Percentiles rank a stretch among this genome's conserved stretches.
These are phyloP conservation scores for Parauchenoglanis punctatus DNA, from an alignment of 2,797 vertebrate species.

Conservation along the genomic window DNA sequence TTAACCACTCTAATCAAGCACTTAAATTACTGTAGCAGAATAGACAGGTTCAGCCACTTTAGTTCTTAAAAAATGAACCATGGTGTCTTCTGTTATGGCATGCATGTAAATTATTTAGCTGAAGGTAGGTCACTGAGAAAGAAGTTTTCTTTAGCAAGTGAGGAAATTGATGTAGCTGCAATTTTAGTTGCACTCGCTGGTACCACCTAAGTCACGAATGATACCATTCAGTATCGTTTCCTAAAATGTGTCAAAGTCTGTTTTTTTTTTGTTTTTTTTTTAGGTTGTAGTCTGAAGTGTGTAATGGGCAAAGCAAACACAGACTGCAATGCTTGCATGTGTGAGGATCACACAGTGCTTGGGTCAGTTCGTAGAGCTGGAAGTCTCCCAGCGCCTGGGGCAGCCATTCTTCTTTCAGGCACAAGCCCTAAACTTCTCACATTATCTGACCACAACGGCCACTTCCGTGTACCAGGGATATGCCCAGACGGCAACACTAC, in stretches of 20 bases:
- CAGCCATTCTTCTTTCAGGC: conserved; percentile 74
- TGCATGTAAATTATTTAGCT: not conserved
- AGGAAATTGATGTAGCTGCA: not conserved
- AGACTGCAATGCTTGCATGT: conserved; percentile 88
- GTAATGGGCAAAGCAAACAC: conserved; percentile 84
- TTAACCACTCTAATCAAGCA: not conserved
- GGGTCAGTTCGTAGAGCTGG: conserved; percentile 83
- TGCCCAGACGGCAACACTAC: conserved; percentile 88
- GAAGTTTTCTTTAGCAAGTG: not conserved
- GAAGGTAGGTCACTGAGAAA: not conserved
- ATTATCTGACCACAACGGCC: conserved; percentile 81
- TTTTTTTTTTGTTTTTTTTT: not conserved
- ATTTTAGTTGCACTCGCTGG: not conserved
- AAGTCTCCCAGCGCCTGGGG: conserved; percentile 76
- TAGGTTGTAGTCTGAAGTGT: conserved; percentile 87
- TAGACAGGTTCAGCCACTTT: not conserved
- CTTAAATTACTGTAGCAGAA: not conserved
- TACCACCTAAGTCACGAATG: not conserved
- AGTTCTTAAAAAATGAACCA: not conserved
- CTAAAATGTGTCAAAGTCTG: no score
- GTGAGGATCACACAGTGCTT: conserved; percentile 79
- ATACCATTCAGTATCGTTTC: not conserved
- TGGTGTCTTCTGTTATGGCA: not conserved
- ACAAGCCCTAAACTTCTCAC: conserved; percentile 81
- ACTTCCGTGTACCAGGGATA: conserved; percentile 86